A percentile compares a stretch with the other conserved stretches of the same genome.
Evolutionary conservation across 2,888 invertebrate species (phyloP).

Genomic region (Torymus aiolomorphi): DNA sequence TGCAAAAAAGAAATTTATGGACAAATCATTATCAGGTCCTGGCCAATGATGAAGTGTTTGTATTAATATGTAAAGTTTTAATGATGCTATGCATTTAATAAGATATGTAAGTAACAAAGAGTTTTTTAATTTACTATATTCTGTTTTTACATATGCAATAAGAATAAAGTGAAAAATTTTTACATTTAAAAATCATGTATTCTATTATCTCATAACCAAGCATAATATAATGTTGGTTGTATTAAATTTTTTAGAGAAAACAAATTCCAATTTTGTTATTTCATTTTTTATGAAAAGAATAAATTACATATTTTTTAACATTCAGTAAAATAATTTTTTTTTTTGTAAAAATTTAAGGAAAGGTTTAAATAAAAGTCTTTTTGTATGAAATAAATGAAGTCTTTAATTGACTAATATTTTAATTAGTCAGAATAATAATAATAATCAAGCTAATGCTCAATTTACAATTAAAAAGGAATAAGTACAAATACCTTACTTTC

Average conservation of each 20-base stretch:
- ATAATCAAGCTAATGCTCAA: conserved; percentile 31
- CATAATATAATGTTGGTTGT: too few species aligned
- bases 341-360: conserved; percentile 8
- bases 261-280: not conserved
- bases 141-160: conserved; percentile 41
- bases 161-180: conserved; percentile 43
- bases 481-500: conserved; percentile 55
- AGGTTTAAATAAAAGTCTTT: conserved; percentile 36
- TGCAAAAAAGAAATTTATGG: conserved; percentile 99
- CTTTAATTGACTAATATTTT: conserved; percentile 52
- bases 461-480: conserved; percentile 45
- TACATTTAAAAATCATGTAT: conserved; percentile 16
- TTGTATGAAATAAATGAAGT: conserved; percentile 47
- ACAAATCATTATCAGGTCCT: conserved; percentile 94
- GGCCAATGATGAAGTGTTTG: conserved; percentile 80
- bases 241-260: not conserved
- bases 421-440: conserved; percentile 45
- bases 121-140: conserved; percentile 27
- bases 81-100: conserved; percentile 45
- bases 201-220: not conserved
- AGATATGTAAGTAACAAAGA: conserved; percentile 41
- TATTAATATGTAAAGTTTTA: conserved; percentile 37
- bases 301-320: conserved; percentile 18
- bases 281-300: conserved; percentile 14
- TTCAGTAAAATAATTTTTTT: conserved; percentile 27